Conservation (phyloP, 2,888 invertebrate genomes). For the Ariolimax columbianus region DNA sequence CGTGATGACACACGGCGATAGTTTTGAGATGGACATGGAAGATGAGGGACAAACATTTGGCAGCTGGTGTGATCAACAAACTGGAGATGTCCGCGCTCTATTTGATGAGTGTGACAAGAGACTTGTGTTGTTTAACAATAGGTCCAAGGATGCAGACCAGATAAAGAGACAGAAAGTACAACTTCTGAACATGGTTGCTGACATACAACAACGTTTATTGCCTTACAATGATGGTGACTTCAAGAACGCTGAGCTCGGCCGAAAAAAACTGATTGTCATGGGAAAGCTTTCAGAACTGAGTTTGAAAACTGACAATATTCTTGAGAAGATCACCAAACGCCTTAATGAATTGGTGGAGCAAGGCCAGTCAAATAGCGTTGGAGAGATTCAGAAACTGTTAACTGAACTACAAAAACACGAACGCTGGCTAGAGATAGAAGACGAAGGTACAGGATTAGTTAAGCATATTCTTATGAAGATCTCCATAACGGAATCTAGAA, state of each 20-base stretch:
- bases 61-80: conserved; percentile 11
- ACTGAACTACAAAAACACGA: background rate
- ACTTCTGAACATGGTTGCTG: background rate
- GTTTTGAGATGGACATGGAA: conserved; percentile 17
- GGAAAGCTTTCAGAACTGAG: background rate
- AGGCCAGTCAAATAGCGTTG: no score
- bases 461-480: conserved; percentile 2
- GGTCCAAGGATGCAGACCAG: background rate
- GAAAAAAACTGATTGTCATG: background rate
- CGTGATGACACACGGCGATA: conserved; percentile 31
- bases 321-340: background rate
- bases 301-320: background rate
- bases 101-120: conserved; percentile 8
- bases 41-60: background rate
- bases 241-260: conserved; percentile 4
- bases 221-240: conserved; percentile 1
- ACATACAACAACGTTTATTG: background rate
- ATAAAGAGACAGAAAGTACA: background rate
- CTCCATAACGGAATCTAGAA: background rate
- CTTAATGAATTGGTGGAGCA: background rate
- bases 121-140: conserved; percentile 17
- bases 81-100: conserved; percentile 16
- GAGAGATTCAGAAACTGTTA: background rate
- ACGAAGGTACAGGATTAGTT: background rate
- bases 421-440: background rate